These are phyloP conservation scores for Gibbula magus DNA, from an alignment of 2,888 invertebrate genomes.

Conservation along the genomic window DNA sequence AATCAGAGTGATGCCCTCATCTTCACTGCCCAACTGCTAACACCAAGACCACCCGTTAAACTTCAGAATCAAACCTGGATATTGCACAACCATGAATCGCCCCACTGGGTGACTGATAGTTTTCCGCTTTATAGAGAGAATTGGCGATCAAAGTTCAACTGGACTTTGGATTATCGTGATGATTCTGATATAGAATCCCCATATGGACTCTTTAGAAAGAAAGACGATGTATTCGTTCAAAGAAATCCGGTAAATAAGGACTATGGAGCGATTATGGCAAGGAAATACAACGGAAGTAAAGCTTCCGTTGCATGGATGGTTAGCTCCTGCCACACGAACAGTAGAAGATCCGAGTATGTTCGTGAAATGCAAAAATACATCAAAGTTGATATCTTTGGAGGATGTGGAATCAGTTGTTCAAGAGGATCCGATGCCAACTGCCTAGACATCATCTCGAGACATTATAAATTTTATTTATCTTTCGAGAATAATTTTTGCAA, in stretches of 20 bases:
- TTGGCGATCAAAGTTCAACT: constrained; percentile 27
- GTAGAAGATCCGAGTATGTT: constrained; percentile 35
- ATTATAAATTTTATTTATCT: constrained; percentile 39
- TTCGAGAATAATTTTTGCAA: constrained; percentile 45
- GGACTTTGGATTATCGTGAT: constrained; percentile 34
- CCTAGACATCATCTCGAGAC: not conserved
- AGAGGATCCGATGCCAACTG: not conserved
- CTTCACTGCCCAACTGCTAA: not conserved
- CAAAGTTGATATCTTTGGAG: constrained; percentile 34
- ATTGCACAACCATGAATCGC: not conserved
- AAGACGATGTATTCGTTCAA: not conserved
- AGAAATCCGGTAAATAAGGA: not conserved
- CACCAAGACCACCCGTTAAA: not conserved
- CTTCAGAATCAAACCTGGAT: not conserved
- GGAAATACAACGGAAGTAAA: not conserved
- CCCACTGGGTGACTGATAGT: not conserved
- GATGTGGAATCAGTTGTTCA: constrained; percentile 16
- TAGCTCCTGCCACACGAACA: constrained; percentile 37
- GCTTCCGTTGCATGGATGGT: constrained; percentile 36
- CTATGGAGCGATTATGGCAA: no score
- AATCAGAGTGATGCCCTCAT: not conserved
- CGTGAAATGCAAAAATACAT: constrained; percentile 28
- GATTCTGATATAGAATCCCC: constrained; percentile 36
- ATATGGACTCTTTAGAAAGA: constrained; percentile 23
- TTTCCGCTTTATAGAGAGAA: not conserved